Evolutionary conservation across 1,140 invertebrate species (phyloP).

Genomic region (Cydia amplana): DNA sequence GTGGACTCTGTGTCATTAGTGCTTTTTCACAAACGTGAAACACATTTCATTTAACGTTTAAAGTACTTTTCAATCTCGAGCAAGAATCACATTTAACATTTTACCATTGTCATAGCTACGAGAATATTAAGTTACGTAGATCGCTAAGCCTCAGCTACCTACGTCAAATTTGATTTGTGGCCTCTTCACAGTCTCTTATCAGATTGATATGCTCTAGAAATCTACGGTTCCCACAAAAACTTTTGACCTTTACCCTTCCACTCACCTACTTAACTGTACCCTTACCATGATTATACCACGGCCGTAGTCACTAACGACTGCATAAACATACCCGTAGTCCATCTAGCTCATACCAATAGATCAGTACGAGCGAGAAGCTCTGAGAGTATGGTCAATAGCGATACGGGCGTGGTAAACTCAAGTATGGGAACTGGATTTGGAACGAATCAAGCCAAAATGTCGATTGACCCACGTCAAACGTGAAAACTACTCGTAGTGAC

Average conservation of each 20-base stretch:
- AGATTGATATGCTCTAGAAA: slow-evolving; percentile 14
- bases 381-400: too few relatives aligned
- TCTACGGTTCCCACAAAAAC: slow-evolving; percentile 7
- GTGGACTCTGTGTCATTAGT: too few relatives aligned
- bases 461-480: slow-evolving; percentile 27
- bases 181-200: neutral
- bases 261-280: neutral
- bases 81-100: too few relatives aligned
- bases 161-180: slow-evolving; percentile 23
- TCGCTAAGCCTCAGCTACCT: neutral
- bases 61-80: too few relatives aligned
- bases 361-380: too few relatives aligned
- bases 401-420: too few relatives aligned
- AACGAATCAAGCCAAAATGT: neutral
- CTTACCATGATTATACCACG: too few relatives aligned
- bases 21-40: too few relatives aligned
- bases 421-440: neutral
- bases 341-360: too few relatives aligned
- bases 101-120: neutral
- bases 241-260: slow-evolving; percentile 18
- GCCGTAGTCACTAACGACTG: too few relatives aligned
- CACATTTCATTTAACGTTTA: too few relatives aligned
- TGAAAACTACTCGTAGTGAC: slow-evolving; percentile 20
- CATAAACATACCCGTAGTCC: too few relatives aligned
- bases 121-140: neutral